Base-by-base conservation (phyloP, 2,797 vertebrate genomes). In the Steatocranus sp. region DNA sequence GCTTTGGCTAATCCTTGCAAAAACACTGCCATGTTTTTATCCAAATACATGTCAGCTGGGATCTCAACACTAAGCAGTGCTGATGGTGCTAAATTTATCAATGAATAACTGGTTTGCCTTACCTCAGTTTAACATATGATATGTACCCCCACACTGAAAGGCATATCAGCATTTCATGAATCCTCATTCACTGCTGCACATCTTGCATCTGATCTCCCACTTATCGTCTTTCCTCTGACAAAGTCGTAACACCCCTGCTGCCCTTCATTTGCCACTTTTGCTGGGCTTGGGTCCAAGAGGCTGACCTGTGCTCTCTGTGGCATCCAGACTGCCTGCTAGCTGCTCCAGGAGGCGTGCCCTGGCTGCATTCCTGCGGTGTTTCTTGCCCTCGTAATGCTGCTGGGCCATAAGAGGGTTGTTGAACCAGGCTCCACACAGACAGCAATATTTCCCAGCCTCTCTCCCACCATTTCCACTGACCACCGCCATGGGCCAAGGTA, bases 371-470 rank as follows among this genome's bases (percentile, higher is more conserved):
- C 96, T 95, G 86, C 96, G 96, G 92, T 97, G 97, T 68, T 97
- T 97, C 87, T 97, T 97, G 75, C 97, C 97, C 87, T 97, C 96
- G 48, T 97, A 97, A 88, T 97, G 97, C 86, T 97, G 97, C 87
- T 97, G 96, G 78, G 97, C 97, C 97, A 97, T 97, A 88, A 97
- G 89, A 1, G 97, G 97, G 92, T 97, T 97, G 93, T 97, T 97
- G 91, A 97, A 97, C 96, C 97, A 97, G 87, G 97, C 96, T 38
- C 96, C 94, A 11, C 97, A 97, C 48, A 97, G 90, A 83, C 96
- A 97, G 86, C 97, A 97, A 89, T 96, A 97, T 88, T 97, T 97
- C 27, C 96, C 95, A 0, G 96, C 96, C 87, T 97, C 96, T 32
- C 93, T 93, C 4, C 96, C 95, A 11, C 95, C 86, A 34, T 94